Conservation (phyloP, 2,888 invertebrate species). For the Allophyes oxyacanthae region DNA sequence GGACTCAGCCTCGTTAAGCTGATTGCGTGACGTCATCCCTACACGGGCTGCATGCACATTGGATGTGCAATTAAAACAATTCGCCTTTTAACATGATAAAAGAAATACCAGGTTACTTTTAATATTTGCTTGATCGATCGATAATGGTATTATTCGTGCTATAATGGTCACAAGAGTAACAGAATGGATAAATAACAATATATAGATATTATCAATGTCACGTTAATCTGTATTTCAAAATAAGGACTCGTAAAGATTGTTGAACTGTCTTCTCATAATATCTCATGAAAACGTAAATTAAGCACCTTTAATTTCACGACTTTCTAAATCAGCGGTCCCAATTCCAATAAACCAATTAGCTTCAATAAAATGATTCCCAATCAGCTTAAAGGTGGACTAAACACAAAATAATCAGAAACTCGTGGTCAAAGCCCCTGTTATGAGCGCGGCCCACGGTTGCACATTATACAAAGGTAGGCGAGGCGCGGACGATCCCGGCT, state of each 20-base stretch:
- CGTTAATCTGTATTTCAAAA: too few species aligned
- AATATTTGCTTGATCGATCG: neutral
- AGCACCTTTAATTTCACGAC: too few species aligned
- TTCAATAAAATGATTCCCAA: conserved; percentile 2
- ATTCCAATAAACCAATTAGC: conserved; percentile 6
- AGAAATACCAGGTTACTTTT: conserved; percentile 1
- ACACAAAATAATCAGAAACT: conserved; percentile 12
- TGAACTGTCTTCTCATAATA: too few species aligned
- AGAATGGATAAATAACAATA: too few species aligned
- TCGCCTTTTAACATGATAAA: conserved; percentile 1
- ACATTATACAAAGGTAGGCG: conserved; percentile 58
- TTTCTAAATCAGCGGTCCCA: too few species aligned
- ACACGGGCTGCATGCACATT: conserved; percentile 64
- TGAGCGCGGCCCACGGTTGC: conserved; percentile 31
- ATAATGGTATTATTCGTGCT: neutral
- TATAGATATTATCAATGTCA: too few species aligned
- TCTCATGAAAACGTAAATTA: too few species aligned
- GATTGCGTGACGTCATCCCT: conserved; percentile 88
- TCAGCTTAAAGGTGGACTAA: conserved; percentile 7
- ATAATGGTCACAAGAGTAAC: too few species aligned
- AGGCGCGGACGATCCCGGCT: conserved; percentile 74
- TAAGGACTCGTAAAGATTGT: too few species aligned
- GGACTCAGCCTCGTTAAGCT: conserved; percentile 87
- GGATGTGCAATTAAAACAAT: conserved; percentile 57
- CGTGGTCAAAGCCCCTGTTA: conserved; percentile 26